Conservation (phyloP, 64 coral and sea anemone genomes). For the Montipora cactus region DNA sequence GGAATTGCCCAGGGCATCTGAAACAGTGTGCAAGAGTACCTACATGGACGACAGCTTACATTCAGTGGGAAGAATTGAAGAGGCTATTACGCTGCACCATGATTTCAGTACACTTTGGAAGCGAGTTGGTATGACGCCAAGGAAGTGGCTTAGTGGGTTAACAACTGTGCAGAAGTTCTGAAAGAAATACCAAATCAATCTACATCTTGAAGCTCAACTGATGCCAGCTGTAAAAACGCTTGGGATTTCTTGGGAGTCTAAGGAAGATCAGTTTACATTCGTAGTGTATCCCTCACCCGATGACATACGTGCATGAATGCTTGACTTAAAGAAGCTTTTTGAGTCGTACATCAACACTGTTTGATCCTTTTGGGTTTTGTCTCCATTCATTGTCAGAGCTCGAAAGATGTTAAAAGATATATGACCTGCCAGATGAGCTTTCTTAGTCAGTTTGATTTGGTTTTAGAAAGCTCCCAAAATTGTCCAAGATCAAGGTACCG, state of each 20-base stretch:
- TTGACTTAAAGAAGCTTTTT: constrained; percentile 9
- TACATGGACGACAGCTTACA: too few relatives aligned
- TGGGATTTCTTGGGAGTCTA: neutral
- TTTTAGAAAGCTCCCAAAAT: constrained; percentile 3
- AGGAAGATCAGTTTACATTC: neutral
- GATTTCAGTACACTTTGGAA: too few relatives aligned
- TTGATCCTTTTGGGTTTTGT: constrained; percentile 34
- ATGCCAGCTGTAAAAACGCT: neutral
- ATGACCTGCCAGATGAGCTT: constrained; percentile 30
- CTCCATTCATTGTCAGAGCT: constrained; percentile 45
- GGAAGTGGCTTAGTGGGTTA: too few relatives aligned
- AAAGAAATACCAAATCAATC: neutral
- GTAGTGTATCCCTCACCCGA: neutral
- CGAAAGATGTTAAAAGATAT: constrained; percentile 59
- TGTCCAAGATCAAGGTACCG: constrained; percentile 1
- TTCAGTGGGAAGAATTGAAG: neutral
- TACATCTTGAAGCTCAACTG: too few relatives aligned
- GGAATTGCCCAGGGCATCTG: too few relatives aligned
- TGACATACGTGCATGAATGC: neutral
- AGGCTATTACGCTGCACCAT: neutral
- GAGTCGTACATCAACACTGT: neutral
- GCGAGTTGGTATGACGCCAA: too few relatives aligned
- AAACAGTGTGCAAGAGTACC: too few relatives aligned
- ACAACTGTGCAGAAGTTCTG: neutral
- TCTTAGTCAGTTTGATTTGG: neutral